phyloP scores from a whole-genome alignment of 2,888 invertebrate species.

The Micropterix aruncella region DNA sequence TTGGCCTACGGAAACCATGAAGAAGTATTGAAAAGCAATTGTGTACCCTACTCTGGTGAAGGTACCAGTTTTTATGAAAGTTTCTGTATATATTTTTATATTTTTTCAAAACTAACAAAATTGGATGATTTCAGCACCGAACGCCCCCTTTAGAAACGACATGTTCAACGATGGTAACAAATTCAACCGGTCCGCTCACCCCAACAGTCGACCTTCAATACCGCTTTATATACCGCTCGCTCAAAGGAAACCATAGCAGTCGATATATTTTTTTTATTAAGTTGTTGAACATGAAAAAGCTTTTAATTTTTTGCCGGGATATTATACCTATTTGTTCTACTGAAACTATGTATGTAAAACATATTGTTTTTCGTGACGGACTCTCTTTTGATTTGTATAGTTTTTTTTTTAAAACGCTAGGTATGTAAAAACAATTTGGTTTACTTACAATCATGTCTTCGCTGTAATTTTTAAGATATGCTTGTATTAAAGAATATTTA shows the following conservation, averaged over 20 bases:
- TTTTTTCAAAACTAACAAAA: too few species aligned
- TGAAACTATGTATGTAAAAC: background rate
- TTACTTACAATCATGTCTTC: background rate
- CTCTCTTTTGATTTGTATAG: too few species aligned
- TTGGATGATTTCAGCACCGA: background rate
- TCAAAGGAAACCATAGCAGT: background rate
- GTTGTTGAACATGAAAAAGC: background rate
- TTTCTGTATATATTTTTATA: background rate
- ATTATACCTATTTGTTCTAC: too few species aligned
- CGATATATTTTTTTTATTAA: background rate
- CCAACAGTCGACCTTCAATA: background rate
- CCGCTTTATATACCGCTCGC: background rate
- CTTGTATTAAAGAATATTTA: background rate
- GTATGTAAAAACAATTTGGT: background rate
- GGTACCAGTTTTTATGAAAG: too few species aligned
- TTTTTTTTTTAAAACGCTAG: too few species aligned
- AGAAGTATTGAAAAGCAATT: constrained; percentile 72
- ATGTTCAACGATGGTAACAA: background rate
- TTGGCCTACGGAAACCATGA: constrained; percentile 83
- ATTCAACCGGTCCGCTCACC: background rate
- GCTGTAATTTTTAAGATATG: background rate
- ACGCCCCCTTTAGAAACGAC: background rate
- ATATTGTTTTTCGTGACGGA: background rate
- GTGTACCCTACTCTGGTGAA: constrained; percentile 47
- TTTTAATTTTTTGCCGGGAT: background rate